Evolutionary conservation across 2,113 vertebrate species (phyloP).

Genomic region (Chaetura pelagica): DNA sequence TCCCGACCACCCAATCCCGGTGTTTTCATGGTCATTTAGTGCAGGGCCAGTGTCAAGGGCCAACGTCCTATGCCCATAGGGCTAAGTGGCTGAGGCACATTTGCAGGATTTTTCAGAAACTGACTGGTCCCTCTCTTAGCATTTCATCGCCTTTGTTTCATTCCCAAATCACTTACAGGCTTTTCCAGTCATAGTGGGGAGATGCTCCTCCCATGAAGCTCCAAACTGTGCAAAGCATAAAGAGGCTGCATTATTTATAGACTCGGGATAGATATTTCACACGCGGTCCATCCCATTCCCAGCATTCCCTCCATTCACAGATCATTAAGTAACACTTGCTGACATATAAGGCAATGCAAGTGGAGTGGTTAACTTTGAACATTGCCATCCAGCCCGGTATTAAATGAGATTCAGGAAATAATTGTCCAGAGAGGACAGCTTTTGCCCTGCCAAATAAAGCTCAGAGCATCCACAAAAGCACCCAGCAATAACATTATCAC

Average conservation of each 20-base stretch:
- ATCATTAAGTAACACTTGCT: constrained; percentile 65
- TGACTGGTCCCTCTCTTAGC: background rate
- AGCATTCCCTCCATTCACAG: constrained; percentile 70
- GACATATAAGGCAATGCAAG: constrained; percentile 68
- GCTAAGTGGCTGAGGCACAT: background rate
- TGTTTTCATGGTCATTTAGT: too few species aligned
- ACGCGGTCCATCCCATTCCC: constrained; percentile 47
- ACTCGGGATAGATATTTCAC: constrained; percentile 55
- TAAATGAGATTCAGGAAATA: background rate
- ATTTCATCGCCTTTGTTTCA: constrained; percentile 60
- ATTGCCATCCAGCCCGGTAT: background rate
- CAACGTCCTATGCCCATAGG: rapidly evolving
- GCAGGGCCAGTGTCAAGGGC: background rate
- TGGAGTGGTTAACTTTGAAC: constrained; percentile 43
- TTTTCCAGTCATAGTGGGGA: constrained; percentile 17
- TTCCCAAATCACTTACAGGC: constrained; percentile 46
- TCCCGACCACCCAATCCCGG: rapidly evolving
- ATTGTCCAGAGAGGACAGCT: background rate
- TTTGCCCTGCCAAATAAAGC: background rate
- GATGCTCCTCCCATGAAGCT: constrained; percentile 68
- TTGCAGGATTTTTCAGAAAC: background rate
- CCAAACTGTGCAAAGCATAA: constrained; percentile 42
- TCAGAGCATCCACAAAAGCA: background rate
- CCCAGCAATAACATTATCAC: rapidly evolving
- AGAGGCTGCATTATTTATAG: constrained; percentile 71